phyloP scores from a whole-genome alignment of 2,113 vertebrate species.

The Petromus typicus region DNA sequence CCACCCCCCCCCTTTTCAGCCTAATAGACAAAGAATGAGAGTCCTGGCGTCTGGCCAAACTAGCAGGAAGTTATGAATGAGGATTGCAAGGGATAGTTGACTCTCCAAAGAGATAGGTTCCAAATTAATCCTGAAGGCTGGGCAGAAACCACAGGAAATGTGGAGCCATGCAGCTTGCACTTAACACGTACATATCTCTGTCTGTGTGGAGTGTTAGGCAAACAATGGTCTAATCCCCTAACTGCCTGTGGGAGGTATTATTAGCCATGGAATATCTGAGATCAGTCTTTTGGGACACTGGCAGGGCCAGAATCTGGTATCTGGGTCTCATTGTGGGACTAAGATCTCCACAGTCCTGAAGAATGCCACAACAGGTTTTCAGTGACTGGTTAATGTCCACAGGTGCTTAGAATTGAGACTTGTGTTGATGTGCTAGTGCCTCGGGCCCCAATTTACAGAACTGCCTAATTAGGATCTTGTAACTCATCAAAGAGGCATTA shows the following conservation, averaged over 20 bases:
- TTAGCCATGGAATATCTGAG: constrained; percentile 61
- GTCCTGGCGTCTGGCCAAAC: constrained; percentile 56
- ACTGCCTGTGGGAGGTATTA: neutral
- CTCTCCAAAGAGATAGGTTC: constrained; percentile 61
- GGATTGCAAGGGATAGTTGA: constrained; percentile 62
- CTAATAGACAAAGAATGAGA: constrained; percentile 43
- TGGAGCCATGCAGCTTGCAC: constrained; percentile 52
- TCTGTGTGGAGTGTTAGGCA: neutral
- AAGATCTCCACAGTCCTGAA: neutral
- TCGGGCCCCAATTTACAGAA: constrained; percentile 58
- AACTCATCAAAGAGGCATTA: constrained; percentile 47
- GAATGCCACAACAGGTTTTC: constrained; percentile 37
- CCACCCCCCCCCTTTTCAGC: constrained; percentile 1
- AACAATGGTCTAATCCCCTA: constrained; percentile 55
- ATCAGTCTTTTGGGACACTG: constrained; percentile 21
- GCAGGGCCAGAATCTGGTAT: constrained; percentile 13
- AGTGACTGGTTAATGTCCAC: constrained; percentile 41
- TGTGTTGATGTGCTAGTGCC: constrained; percentile 49
- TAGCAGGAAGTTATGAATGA: constrained; percentile 76
- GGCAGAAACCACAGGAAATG: constrained; percentile 58
- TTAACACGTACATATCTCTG: constrained; percentile 72
- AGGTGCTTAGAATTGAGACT: constrained; percentile 41
- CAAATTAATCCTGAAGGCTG: constrained; percentile 68
- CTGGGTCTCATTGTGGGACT: neutral
- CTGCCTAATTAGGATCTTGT: constrained; percentile 64